Conservation (phyloP, 2,113 vertebrate genomes). For the Aramus guarauna region DNA sequence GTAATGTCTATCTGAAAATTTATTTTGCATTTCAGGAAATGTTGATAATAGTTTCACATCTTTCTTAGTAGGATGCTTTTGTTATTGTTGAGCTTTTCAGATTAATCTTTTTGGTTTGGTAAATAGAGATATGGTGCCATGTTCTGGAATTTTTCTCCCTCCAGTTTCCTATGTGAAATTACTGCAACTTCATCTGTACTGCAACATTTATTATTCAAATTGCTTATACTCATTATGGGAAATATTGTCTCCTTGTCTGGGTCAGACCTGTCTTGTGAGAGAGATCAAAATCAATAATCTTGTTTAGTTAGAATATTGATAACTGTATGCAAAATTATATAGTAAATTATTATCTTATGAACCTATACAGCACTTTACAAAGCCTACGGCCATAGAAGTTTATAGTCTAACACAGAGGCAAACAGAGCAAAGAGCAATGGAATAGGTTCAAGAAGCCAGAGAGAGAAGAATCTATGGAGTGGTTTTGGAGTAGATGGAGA, state of each 20-base stretch:
- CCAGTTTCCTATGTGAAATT: not conserved
- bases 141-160: not conserved
- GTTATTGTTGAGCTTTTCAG: not conserved
- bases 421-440: not conserved
- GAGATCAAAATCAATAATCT: not conserved
- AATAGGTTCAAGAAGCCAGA: not conserved
- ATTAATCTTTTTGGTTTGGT: not conserved
- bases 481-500: not conserved
- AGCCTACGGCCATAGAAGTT: not conserved
- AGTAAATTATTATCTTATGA: not conserved
- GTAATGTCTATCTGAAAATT: not conserved
- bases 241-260: not conserved
- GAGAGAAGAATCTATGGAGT: not conserved
- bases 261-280: not conserved
- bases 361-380: not conserved
- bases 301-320: not conserved
- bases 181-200: not conserved
- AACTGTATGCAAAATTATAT: not conserved
- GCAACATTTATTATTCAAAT: not conserved
- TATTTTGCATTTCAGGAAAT: not conserved
- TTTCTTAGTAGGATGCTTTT: not conserved
- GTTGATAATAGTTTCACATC: not conserved
- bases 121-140: not conserved
- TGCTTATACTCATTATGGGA: not conserved
- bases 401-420: not conserved